Base-by-base conservation (phyloP, 2,113 vertebrate species). In the Ondatra zibethicus region DNA sequence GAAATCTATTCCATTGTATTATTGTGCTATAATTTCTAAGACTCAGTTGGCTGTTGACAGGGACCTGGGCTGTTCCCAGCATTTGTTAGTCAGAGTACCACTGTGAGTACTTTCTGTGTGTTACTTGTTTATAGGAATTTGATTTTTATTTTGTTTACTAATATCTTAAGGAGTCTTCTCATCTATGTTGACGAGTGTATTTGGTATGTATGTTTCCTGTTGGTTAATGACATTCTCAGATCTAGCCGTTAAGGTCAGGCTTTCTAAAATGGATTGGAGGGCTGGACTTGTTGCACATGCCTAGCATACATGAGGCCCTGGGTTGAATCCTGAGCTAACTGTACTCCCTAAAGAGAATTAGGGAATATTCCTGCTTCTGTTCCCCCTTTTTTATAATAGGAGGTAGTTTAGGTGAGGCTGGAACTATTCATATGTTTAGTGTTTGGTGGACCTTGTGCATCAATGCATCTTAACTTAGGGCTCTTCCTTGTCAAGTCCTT, bases 91-190 rank as follows among this genome's bases (percentile, higher is more conserved):
- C 76, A 55, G 27, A 82, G 4, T 87, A 45, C 16, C 25, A 29
- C 61, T 52, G 19, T 25, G 58, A 70, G 33, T 61, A 82, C 61
- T 66, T 80, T 73, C 23, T 52, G 7, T 84, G 61, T 82, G 55
- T 50, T 78, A 19, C 86, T 88, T 3, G 0, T 47, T 88, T 80
- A 63, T 47, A 88, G 61, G 85, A 68, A 80, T 85, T 77, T 92
- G 58, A 58, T 75, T 92, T 92, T 70, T 42, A 77, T 63, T 70
- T 80, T 70, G n/a, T 80, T 95, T 91, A 27, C 63, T 88, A n/a
- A 17, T 58, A 39, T 50, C 47, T 75, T 68, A 92, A 72, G 68
- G 68, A 72, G 45, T 88, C 21, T 84, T 93, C 36, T 39, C 39
- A 14, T 66, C 7, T 45, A 23, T 68, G 39, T 55, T 86, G 36